Conservation (phyloP, 1,140 invertebrate species). For the Periplaneta americana region DNA sequence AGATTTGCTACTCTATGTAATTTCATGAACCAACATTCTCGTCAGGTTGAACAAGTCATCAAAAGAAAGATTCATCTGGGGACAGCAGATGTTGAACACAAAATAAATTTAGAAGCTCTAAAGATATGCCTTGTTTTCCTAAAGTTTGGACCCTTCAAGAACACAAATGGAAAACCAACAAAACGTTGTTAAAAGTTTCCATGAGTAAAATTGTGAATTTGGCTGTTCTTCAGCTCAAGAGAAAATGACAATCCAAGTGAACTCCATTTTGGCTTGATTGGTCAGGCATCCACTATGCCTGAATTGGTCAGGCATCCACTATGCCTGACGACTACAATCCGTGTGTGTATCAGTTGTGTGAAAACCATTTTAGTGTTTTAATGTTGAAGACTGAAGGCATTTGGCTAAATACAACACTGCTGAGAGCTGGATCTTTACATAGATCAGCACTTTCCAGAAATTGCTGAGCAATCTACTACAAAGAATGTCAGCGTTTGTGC, state of each 20-base stretch:
- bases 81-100: neutral
- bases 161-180: neutral
- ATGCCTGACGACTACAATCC: neutral
- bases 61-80: neutral
- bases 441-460: neutral
- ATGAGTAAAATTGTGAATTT: neutral
- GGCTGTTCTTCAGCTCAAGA: neutral
- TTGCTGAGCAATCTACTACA: neutral
- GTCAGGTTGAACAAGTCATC: neutral
- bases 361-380: neutral
- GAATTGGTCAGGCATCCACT: neutral
- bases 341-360: neutral
- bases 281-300: neutral
- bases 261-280: neutral
- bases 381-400: neutral
- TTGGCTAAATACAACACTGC: neutral
- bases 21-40: no score
- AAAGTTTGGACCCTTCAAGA: neutral
- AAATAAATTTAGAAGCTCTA: neutral
- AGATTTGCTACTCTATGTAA: neutral
- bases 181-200: neutral
- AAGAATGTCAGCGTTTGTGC: neutral
- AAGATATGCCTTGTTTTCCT: neutral
- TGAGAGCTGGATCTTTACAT: neutral
- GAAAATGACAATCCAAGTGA: neutral